phyloP scores from a whole-genome alignment of 2,797 vertebrate species.

The Myiotriccus ornatus region DNA sequence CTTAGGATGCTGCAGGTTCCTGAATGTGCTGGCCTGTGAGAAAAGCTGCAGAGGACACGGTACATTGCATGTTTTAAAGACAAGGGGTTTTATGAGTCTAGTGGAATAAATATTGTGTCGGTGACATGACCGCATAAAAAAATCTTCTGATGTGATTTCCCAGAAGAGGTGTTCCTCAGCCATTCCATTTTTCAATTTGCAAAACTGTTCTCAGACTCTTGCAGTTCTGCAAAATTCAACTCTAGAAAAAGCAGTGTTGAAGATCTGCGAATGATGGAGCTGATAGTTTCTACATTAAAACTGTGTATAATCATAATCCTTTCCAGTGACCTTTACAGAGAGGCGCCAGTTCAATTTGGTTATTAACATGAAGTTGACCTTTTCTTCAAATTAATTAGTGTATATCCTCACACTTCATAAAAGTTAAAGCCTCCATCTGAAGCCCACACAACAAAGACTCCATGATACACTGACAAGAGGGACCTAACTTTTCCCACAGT shows the following conservation, averaged over 20 bases:
- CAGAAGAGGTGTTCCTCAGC: background rate
- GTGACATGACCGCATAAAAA: background rate
- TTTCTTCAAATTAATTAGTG: constrained; percentile 25
- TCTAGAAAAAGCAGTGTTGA: background rate
- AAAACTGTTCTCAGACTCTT: background rate
- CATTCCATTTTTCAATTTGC: background rate
- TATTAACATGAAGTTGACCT: constrained; percentile 23
- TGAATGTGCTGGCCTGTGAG: background rate
- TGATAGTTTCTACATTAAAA: background rate
- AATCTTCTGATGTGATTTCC: background rate
- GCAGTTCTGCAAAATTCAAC: background rate
- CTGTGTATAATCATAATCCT: background rate
- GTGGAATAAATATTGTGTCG: background rate
- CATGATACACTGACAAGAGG: background rate
- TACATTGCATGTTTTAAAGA: background rate
- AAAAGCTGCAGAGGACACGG: background rate
- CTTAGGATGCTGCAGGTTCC: background rate
- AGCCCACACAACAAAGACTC: background rate
- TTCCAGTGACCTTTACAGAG: background rate
- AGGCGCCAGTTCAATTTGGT: background rate
- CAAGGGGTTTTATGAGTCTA: background rate
- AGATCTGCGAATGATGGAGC: background rate
- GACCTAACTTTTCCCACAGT: background rate
- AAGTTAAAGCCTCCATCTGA: background rate
- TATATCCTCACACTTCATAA: background rate